These are phyloP conservation scores for Eupithecia vulgata DNA, from an alignment of 2,888 invertebrate species.

Conservation along the genomic window DNA sequence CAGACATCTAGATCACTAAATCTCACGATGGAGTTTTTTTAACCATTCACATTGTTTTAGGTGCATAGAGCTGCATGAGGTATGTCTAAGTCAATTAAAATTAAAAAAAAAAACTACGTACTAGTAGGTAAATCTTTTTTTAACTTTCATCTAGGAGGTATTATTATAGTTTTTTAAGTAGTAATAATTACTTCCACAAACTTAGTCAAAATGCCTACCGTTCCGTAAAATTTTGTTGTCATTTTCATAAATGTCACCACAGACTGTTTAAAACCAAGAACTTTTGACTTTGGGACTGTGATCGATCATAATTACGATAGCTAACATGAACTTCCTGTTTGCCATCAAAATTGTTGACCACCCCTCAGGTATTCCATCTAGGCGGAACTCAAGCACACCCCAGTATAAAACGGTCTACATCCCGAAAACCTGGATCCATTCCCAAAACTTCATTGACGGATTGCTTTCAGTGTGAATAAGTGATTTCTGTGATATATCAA, in stretches of 20 bases:
- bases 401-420: conserved; percentile 67
- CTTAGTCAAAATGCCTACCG: background rate
- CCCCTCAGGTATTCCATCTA: conserved; percentile 68
- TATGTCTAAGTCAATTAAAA: too few relatives aligned
- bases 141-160: too few relatives aligned
- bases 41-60: too few relatives aligned
- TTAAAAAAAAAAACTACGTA: too few relatives aligned
- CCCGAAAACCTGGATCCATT: conserved; percentile 62
- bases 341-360: conserved; percentile 50
- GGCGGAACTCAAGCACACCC: conserved; percentile 65
- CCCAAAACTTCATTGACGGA: conserved; percentile 54
- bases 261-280: background rate
- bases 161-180: background rate
- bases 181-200: background rate
- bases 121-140: too few relatives aligned
- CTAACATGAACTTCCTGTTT: background rate
- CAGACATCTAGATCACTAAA: too few relatives aligned
- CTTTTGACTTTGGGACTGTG: background rate
- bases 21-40: too few relatives aligned
- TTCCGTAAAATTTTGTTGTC: background rate
- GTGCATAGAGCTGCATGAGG: too few relatives aligned
- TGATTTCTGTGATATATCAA: conserved; percentile 41
- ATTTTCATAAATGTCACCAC: background rate
- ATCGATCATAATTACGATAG: background rate
- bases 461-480: conserved; percentile 50